Conservation (phyloP, 2,113 vertebrate genomes). For the Fulmarus glacialis region DNA sequence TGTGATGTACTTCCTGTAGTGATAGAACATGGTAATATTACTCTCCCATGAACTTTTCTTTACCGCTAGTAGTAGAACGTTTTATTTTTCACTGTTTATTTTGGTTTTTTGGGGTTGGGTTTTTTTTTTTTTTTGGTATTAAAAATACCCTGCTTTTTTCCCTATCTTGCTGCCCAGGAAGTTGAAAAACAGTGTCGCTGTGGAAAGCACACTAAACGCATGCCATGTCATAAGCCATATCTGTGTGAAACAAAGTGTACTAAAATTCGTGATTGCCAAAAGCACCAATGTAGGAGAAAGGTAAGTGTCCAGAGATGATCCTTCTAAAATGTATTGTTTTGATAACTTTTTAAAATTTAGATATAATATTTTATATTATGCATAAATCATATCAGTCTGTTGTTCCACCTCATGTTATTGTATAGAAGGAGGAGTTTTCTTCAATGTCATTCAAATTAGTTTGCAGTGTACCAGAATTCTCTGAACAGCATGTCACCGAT, state of each 20-base stretch:
- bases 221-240: conserved; percentile 94
- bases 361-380: not conserved
- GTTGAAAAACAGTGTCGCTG: conserved; percentile 95
- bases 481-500: not conserved
- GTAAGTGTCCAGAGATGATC: conserved; percentile 46
- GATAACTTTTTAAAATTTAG: not conserved
- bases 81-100: not conserved
- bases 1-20: not conserved
- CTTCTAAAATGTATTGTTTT: not conserved
- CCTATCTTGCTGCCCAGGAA: conserved; percentile 76
- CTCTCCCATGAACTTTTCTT: not conserved
- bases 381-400: not conserved
- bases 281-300: conserved; percentile 95
- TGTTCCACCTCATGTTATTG: not conserved
- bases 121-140: not conserved
- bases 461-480: not conserved
- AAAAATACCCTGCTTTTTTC: not conserved
- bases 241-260: conserved; percentile 93
- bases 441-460: not conserved
- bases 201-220: conserved; percentile 85
- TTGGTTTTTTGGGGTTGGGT: too few species aligned
- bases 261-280: conserved; percentile 87
- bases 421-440: not conserved
- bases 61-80: not conserved
- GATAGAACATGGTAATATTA: not conserved